Evolutionary conservation across 2,113 vertebrate genomes (phyloP).

Genomic region (Eidolon helvum): DNA sequence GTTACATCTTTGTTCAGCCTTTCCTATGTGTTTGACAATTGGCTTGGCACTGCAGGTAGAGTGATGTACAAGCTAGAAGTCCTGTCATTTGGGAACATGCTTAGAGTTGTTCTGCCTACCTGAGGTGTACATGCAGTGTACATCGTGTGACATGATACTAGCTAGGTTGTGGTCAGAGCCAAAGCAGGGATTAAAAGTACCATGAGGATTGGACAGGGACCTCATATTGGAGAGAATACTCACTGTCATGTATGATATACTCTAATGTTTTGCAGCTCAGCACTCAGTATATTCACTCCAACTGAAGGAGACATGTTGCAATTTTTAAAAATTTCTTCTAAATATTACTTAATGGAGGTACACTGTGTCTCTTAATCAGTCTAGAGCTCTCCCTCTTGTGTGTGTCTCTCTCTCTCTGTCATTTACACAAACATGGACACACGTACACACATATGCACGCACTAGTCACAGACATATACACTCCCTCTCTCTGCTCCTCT

Average conservation of each 20-base stretch:
- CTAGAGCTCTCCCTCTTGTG: background rate
- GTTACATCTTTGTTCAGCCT: background rate
- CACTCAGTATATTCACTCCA: background rate
- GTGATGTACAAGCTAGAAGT: background rate
- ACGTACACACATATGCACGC: background rate
- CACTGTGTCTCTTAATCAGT: background rate
- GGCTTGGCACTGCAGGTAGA: background rate
- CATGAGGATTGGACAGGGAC: background rate
- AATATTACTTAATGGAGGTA: background rate
- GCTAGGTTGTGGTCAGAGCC: background rate
- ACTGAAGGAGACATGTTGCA: background rate
- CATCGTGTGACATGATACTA: too few relatives aligned
- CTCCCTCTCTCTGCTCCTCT: background rate
- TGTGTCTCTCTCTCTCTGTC: background rate
- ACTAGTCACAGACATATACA: too few relatives aligned
- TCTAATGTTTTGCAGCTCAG: background rate
- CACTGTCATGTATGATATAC: background rate
- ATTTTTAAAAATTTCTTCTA: background rate
- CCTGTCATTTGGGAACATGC: background rate
- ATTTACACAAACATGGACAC: background rate
- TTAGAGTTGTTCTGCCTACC: too few relatives aligned
- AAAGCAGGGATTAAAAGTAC: background rate
- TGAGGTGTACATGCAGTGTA: fast-evolving
- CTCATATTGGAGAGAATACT: background rate
- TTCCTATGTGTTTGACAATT: background rate